Conservation (phyloP, 2,888 invertebrate species). For the Phaonia tiefii region DNA sequence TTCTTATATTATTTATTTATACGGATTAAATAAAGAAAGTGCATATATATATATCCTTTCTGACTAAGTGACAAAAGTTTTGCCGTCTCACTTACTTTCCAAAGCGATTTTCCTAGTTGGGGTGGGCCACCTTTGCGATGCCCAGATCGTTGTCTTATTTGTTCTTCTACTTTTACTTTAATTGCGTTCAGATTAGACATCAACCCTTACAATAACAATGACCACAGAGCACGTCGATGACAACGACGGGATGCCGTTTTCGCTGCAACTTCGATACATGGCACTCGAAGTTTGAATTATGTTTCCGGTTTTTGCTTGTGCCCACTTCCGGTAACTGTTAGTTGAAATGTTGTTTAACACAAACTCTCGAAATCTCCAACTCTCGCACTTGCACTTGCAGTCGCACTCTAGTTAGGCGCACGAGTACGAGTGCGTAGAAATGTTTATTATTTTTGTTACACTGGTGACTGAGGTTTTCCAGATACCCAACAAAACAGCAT, state of each 20-base stretch:
- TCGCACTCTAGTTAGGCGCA: too few species aligned
- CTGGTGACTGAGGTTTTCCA: neutral
- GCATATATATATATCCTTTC: too few species aligned
- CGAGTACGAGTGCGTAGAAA: neutral
- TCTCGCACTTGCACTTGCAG: too few species aligned
- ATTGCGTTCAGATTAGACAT: neutral
- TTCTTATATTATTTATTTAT: too few species aligned
- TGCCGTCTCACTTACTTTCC: too few species aligned
- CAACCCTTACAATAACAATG: neutral
- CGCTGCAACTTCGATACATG: conserved; percentile 55
- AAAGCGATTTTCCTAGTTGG: too few species aligned
- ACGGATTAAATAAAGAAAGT: too few species aligned
- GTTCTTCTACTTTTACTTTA: too few species aligned
- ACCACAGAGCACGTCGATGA: neutral
- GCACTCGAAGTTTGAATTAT: conserved; percentile 67
- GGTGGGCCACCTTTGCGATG: too few species aligned
- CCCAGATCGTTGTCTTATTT: too few species aligned
- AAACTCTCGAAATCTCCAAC: neutral
- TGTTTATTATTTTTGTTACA: neutral
- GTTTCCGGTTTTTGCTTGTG: conserved; percentile 60
- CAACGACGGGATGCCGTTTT: conserved; percentile 22
- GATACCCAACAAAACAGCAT: neutral
- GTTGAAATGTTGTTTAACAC: neutral
- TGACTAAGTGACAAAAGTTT: too few species aligned
- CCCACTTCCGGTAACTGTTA: conserved; percentile 61